phyloP scores from a whole-genome alignment of 1,140 invertebrate genomes.

The Lepidurus couesii region DNA sequence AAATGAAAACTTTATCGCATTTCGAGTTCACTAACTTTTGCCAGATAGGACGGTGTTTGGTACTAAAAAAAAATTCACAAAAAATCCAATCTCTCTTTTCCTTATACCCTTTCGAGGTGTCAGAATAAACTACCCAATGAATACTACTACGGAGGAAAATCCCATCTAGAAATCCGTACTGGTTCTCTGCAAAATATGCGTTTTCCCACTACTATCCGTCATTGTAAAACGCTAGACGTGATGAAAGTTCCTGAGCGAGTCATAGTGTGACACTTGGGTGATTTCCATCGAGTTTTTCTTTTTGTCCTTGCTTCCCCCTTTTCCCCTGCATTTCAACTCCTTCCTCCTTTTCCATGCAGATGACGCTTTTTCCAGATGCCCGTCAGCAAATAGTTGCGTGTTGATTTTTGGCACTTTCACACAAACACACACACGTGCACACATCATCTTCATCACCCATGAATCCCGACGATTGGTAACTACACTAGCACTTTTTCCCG shows the following conservation, averaged over 20 bases:
- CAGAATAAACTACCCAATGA: not conserved
- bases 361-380: not conserved
- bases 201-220: too few species aligned
- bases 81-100: not conserved
- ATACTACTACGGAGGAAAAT: not conserved
- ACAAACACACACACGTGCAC: not conserved
- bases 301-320: not conserved
- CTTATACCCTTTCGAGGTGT: not conserved
- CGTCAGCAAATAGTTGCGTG: too few species aligned
- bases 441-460: not conserved
- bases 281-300: too few species aligned
- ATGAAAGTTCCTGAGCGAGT: slow-evolving; percentile 14
- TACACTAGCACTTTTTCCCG: too few species aligned
- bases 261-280: not conserved
- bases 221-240: not conserved
- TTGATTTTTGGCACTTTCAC: slow-evolving; percentile 12
- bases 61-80: not conserved
- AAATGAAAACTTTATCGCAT: not conserved
- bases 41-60: slow-evolving; percentile 18
- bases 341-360: not conserved
- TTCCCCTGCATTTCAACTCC: not conserved
- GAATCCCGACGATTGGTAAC: not conserved
- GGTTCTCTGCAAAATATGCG: too few species aligned
- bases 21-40: slow-evolving; percentile 2
- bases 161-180: too few species aligned